Evolutionary conservation across 2,797 vertebrate species (phyloP), one percentile per base, ranked within the genome.

Genomic region (Argya squamiceps): DNA sequence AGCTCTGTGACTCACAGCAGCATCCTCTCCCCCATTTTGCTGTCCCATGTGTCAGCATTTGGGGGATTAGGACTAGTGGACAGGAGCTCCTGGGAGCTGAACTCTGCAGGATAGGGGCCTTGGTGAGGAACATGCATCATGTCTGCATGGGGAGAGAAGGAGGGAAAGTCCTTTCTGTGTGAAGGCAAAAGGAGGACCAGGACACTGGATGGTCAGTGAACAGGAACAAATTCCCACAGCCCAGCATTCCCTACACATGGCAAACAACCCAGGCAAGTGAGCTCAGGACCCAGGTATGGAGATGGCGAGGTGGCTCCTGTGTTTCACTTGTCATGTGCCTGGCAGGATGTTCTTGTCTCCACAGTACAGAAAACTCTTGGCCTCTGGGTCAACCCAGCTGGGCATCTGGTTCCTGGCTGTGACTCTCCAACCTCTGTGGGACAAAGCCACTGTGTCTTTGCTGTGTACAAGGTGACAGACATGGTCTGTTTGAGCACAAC

Each of bases 71-170:
- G 44, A 64, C 6, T 24, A 6, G 32, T 3, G 46, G 49, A 18
- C 65, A 91, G 84, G 56, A 88, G 49, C 53, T 83, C 17, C 4
- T 43, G 52, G 82, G 62, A 88, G 41, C 34, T 34, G 65, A 41
- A 13, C 21, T 56, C 58, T 68, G 43, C 63, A 67, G 84, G 59
- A 32, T 1, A 0, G 0, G 47, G n/a, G 20, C 18, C 30, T 60
- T 46, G 1, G 3, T 49, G 47, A 63, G 59, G 65, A 88, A 21
- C 2, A 0, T 58, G 82, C 15, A 23, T 64, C 20, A 6, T 0
- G 0, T 55, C 59, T 79, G 47, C 46, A 9, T 21, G 43, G 19
- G 79, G 15, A 88, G n/a, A 64, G 58, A 47, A 32, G 18, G 32
- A 63, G 12, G 58, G n/a, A 65, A 83, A 14, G 53, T 89, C 53